A percentile compares a stretch with the other conserved stretches of the same genome.
Evolutionary conservation across 1,140 invertebrate species (phyloP).

Genomic region (Euglossa dilemma): DNA sequence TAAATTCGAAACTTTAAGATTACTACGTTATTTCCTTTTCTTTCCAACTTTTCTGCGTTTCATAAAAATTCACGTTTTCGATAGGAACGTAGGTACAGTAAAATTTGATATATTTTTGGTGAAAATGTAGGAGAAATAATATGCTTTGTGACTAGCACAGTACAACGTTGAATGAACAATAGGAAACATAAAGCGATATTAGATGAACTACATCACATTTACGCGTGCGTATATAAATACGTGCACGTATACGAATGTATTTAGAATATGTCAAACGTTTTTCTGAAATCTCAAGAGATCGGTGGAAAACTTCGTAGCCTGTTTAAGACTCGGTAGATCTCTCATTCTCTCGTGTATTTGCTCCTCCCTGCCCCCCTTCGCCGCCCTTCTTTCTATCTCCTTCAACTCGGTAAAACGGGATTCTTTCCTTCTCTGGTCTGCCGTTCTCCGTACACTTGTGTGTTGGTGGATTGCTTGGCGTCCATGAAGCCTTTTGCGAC

Average conservation of each 20-base stretch:
- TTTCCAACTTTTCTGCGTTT: no score
- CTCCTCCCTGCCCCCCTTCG: background rate
- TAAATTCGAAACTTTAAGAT: background rate
- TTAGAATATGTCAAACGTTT: slow-evolving; percentile 60
- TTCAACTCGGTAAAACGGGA: slow-evolving; percentile 77
- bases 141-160: background rate
- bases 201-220: slow-evolving; percentile 17
- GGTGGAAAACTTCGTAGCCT: slow-evolving; percentile 69
- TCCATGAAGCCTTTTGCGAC: slow-evolving; percentile 73
- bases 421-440: slow-evolving; percentile 79
- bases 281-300: slow-evolving; percentile 69
- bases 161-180: background rate
- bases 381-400: slow-evolving; percentile 58
- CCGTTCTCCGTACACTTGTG: slow-evolving; percentile 74
- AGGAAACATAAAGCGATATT: background rate
- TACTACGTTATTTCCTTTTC: background rate
- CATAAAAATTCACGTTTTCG: no score
- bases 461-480: slow-evolving; percentile 75
- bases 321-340: slow-evolving; percentile 54
- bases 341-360: slow-evolving; percentile 43
- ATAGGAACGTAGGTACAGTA: no score
- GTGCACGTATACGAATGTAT: slow-evolving; percentile 15
- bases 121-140: background rate
- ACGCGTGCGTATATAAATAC: slow-evolving; percentile 23
- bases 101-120: background rate